phyloP scores from a whole-genome alignment of 2,113 vertebrate genomes.

The Picathartes gymnocephalus region DNA sequence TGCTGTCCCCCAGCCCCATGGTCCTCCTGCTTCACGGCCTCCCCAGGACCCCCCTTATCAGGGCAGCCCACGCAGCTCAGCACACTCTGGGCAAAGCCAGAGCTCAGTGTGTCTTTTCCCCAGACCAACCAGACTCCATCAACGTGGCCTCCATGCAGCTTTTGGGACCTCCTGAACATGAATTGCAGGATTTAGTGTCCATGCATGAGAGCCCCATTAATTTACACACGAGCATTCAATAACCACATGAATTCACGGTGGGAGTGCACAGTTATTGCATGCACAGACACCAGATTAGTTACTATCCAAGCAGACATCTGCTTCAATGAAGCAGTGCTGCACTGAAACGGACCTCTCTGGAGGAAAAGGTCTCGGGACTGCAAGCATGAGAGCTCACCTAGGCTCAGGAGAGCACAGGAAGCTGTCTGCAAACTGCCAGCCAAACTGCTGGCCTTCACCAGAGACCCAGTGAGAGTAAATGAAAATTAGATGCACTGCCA shows the following conservation, averaged over 20 bases:
- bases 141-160: background rate
- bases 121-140: background rate
- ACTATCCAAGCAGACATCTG: background rate
- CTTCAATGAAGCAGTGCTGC: background rate
- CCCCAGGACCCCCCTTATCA: no score
- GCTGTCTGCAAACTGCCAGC: background rate
- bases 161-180: background rate
- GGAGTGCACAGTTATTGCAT: background rate
- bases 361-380: background rate
- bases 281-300: background rate
- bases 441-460: background rate
- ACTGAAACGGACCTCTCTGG: background rate
- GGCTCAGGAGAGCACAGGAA: background rate
- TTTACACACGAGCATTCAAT: background rate
- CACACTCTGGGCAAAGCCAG: background rate
- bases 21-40: background rate
- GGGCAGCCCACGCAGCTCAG: background rate
- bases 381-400: rapidly evolving
- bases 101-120: background rate
- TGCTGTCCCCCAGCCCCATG: rapidly evolving
- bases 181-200: background rate
- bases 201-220: background rate
- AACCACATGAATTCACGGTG: background rate
- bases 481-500: background rate
- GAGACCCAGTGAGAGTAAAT: background rate